A percentile compares a stretch with the other conserved stretches of the same genome.
phyloP scores from a whole-genome alignment of 2,888 invertebrate species.

The Lasioglossum figueresi region DNA sequence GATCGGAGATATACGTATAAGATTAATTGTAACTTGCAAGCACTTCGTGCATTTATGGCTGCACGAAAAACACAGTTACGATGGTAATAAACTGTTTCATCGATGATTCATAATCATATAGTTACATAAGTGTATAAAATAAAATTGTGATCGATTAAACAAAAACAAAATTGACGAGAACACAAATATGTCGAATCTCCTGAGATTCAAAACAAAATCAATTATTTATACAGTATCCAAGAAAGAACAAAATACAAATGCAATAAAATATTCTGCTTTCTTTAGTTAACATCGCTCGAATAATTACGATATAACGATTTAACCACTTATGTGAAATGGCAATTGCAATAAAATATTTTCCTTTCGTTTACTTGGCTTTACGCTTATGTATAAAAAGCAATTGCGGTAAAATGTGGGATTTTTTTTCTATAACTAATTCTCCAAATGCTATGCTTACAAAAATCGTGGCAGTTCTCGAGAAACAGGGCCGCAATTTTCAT shows the following conservation, averaged over 20 bases:
- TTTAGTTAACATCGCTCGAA: too few relatives aligned
- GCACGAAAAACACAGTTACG: background rate
- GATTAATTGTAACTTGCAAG: background rate
- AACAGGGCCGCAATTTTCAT: background rate
- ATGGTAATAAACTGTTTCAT: background rate
- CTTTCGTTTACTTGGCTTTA: background rate
- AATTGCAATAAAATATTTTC: background rate
- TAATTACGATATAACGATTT: too few relatives aligned
- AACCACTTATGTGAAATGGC: too few relatives aligned
- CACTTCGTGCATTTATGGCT: background rate
- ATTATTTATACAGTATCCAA: background rate
- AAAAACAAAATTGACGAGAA: background rate
- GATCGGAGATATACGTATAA: background rate
- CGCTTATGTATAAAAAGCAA: background rate
- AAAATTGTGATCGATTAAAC: background rate
- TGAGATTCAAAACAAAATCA: background rate
- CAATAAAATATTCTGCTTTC: too few relatives aligned
- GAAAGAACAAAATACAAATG: background rate
- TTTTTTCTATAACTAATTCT: background rate
- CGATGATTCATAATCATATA: background rate
- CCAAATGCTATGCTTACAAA: background rate
- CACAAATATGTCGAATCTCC: background rate
- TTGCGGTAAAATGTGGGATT: background rate
- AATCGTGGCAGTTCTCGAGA: background rate
- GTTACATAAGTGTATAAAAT: background rate